phyloP scores from a whole-genome alignment of 2,797 vertebrate species.

The Rhinichthys osculus region DNA sequence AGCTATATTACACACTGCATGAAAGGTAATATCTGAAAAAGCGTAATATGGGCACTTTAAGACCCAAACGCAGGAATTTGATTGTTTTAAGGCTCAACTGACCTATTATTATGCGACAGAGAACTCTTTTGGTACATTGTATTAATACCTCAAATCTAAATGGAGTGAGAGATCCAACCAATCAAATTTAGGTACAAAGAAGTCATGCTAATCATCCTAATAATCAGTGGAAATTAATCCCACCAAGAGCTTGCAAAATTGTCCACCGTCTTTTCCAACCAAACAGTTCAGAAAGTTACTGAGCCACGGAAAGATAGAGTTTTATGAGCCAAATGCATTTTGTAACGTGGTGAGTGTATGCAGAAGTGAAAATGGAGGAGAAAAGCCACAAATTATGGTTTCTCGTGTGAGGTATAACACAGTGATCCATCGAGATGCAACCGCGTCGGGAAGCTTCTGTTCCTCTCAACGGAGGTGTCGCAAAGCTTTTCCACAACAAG shows the following conservation, averaged over 20 bases:
- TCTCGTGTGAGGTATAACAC: constrained; percentile 49
- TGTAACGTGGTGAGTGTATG: constrained; percentile 41
- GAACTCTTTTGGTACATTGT: not conserved
- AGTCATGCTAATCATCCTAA: not conserved
- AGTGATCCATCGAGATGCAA: constrained; percentile 22
- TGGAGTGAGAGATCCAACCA: not conserved
- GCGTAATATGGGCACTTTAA: not conserved
- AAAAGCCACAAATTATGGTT: constrained; percentile 57
- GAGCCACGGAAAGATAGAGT: constrained; percentile 42
- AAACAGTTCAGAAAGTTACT: constrained; percentile 31
- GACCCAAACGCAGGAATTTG: not conserved
- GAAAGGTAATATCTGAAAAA: not conserved
- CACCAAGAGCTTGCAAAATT: not conserved
- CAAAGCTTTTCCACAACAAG: constrained; percentile 3
- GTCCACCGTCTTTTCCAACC: not conserved
- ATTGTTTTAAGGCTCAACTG: not conserved
- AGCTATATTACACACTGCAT: not conserved
- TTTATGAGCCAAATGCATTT: constrained; percentile 41
- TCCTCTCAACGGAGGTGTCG: constrained; percentile 32
- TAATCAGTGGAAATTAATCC: not conserved
- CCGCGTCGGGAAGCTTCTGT: constrained; percentile 8
- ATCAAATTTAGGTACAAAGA: not conserved
- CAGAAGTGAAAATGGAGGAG: constrained; percentile 59
- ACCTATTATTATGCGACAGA: not conserved
- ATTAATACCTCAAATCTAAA: constrained; percentile 46